phyloP scores from a whole-genome alignment of 1,140 invertebrate genomes.

The Zaprionus vittiger region DNA sequence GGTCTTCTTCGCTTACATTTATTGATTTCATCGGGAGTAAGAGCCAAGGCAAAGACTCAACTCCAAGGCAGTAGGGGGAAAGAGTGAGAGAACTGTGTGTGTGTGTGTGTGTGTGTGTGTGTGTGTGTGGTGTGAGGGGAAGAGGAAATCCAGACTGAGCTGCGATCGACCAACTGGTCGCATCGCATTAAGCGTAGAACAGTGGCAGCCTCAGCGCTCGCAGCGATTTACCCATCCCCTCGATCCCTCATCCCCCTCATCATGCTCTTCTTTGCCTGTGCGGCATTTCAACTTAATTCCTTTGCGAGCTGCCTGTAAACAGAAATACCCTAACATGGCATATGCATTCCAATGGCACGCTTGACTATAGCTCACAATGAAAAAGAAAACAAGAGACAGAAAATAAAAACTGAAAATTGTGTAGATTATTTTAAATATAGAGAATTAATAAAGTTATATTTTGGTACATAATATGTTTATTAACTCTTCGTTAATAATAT shows the following conservation, averaged over 20 bases:
- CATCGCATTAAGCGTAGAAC: slow-evolving; percentile 82
- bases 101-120: too few relatives aligned
- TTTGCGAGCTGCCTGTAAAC: slow-evolving; percentile 62
- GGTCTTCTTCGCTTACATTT: slow-evolving; percentile 70
- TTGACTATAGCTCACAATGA: background rate
- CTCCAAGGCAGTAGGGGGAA: background rate
- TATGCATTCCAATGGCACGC: slow-evolving; percentile 33
- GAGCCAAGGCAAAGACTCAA: slow-evolving; percentile 1
- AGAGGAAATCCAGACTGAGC: slow-evolving; percentile 22
- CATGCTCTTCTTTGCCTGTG: background rate
- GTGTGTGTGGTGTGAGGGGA: too few relatives aligned
- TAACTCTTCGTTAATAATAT: too few relatives aligned
- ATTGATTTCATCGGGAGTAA: slow-evolving; percentile 73
- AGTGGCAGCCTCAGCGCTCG: slow-evolving; percentile 78
- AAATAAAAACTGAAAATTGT: background rate
- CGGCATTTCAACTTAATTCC: slow-evolving; percentile 76
- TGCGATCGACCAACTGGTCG: slow-evolving; percentile 16
- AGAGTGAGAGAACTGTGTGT: background rate
- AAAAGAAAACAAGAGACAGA: background rate
- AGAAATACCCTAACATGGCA: slow-evolving; percentile 41
- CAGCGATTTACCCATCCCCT: slow-evolving; percentile 78
- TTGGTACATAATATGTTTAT: too few relatives aligned
- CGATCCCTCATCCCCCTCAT: slow-evolving; percentile 38
- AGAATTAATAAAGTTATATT: too few relatives aligned
- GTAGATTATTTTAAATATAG: background rate